phyloP scores from a whole-genome alignment of 2,888 invertebrate genomes.

The Xestia xanthographa region DNA sequence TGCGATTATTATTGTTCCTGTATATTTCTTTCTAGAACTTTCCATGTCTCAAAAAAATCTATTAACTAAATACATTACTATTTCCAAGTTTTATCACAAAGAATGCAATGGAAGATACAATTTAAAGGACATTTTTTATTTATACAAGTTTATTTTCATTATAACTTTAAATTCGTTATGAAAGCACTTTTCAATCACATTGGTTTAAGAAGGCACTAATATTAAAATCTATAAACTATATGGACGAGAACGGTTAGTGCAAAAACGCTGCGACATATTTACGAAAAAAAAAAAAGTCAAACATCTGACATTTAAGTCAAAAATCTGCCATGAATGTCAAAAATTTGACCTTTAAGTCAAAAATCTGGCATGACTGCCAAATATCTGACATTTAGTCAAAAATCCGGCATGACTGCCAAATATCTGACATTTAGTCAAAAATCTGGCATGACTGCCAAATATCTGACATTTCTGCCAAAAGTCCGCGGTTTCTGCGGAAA shows the following conservation, averaged over 20 bases:
- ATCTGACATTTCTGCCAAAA: neutral
- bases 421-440: neutral
- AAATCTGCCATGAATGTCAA: neutral
- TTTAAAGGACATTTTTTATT: constrained; percentile 44
- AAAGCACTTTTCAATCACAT: constrained; percentile 64
- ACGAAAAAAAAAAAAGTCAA: no score
- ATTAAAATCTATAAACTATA: constrained; percentile 38
- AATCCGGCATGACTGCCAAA: neutral
- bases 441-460: neutral
- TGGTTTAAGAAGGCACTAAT: constrained; percentile 56
- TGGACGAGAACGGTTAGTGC: neutral
- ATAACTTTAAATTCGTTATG: constrained; percentile 59
- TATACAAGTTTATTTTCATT: constrained; percentile 49
- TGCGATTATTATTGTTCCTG: neutral
- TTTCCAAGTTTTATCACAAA: constrained; percentile 63
- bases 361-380: neutral
- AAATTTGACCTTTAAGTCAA: neutral
- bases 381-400: neutral
- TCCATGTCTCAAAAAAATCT: constrained; percentile 42
- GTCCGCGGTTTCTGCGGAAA: neutral
- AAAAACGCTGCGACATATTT: constrained; percentile 17
- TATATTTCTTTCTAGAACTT: neutral
- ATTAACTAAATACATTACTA: constrained; percentile 49
- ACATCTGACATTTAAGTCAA: no score
- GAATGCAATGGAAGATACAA: constrained; percentile 60